A percentile compares a stretch with the other conserved stretches of the same genome.
Evolutionary conservation across 30 jellyfish, hydroid and myxozoan genomes (phyloP).

Genomic region (Aurelia aurita complex sp. Pacific): DNA sequence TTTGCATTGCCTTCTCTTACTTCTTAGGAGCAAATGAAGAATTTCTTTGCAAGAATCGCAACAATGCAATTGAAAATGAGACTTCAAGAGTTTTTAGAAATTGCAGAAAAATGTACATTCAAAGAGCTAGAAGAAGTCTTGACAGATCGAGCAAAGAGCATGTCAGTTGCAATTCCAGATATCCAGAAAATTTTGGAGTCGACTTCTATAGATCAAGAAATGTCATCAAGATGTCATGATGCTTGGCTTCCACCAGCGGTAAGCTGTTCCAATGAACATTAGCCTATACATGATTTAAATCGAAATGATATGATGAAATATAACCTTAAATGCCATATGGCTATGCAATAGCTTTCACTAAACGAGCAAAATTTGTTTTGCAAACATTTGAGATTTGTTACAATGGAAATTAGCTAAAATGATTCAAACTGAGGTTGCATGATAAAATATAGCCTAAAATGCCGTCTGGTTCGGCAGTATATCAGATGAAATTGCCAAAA

Average conservation of each 20-base stretch:
- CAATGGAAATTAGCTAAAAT: too few relatives aligned
- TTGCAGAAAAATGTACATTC: conserved; percentile 1
- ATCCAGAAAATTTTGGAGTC: conserved; percentile 49
- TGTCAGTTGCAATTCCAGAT: conserved; percentile 45
- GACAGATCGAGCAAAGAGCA: conserved; percentile 32
- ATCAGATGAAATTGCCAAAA: too few relatives aligned
- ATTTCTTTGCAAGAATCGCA: conserved; percentile 49
- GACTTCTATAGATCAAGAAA: conserved; percentile 40
- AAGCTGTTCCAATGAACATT: neutral
- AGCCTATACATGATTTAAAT: neutral
- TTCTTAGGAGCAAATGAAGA: conserved; percentile 53
- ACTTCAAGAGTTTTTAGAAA: conserved; percentile 37
- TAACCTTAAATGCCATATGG: too few relatives aligned
- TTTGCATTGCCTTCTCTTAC: neutral
- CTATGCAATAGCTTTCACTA: too few relatives aligned
- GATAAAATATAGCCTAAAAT: too few relatives aligned
- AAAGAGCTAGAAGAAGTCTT: conserved; percentile 30
- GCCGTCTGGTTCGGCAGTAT: too few relatives aligned
- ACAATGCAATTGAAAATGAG: conserved; percentile 42
- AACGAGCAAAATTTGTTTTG: too few relatives aligned
- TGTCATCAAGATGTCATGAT: conserved; percentile 70
- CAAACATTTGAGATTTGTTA: too few relatives aligned
- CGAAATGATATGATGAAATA: too few relatives aligned
- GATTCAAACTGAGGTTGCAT: too few relatives aligned
- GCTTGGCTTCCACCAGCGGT: conserved; percentile 76